phyloP scores from a whole-genome alignment of 2,888 invertebrate species.

The Epinotia demarniana region DNA sequence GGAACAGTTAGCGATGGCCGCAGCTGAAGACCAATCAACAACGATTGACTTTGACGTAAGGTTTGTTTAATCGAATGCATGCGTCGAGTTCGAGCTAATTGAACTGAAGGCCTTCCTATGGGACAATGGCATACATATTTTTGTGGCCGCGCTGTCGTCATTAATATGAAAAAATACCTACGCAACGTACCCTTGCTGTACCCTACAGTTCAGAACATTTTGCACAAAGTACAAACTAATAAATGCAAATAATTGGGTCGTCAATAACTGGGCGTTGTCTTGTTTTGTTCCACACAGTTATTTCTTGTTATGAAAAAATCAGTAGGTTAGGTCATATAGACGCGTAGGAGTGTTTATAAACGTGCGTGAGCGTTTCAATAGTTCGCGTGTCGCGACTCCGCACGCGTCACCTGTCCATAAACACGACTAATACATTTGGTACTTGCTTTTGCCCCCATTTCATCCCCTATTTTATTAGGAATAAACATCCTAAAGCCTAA shows the following conservation, averaged over 20 bases:
- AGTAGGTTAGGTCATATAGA: no score
- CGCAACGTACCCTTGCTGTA: constrained; percentile 17
- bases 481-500: neutral
- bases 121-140: constrained; percentile 41
- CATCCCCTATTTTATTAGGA: neutral
- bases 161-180: constrained; percentile 28
- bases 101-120: constrained; percentile 30
- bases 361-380: no score
- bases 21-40: constrained; percentile 16
- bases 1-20: neutral
- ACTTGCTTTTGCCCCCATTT: neutral
- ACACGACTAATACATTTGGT: no score
- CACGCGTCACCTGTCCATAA: no score
- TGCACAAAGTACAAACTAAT: neutral
- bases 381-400: no score
- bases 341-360: no score
- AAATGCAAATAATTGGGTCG: neutral
- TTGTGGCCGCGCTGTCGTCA: constrained; percentile 23
- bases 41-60: constrained; percentile 28
- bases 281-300: neutral
- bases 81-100: constrained; percentile 21
- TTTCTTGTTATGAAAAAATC: no score
- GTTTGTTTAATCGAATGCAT: constrained; percentile 24
- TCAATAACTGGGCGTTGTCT: neutral
- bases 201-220: neutral